A percentile compares a stretch with the other conserved stretches of the same genome.
These are phyloP conservation scores for Corella eumyota DNA, from an alignment of 23 tunicate genomes.

Conservation along the genomic window DNA sequence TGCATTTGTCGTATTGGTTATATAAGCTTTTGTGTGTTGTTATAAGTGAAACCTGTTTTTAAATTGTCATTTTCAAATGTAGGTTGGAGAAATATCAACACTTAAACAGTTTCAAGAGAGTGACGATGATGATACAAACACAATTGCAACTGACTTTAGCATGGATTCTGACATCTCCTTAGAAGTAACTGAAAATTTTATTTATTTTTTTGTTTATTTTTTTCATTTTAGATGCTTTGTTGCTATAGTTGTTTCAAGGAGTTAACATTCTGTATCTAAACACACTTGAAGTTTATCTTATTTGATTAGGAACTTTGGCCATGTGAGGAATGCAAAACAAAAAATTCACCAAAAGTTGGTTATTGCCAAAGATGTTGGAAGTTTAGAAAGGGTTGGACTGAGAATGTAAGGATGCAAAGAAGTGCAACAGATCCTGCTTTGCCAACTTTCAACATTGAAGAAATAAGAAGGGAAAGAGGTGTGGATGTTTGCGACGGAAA, in stretches of 20 bases:
- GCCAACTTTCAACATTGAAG: neutral
- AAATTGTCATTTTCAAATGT: no score
- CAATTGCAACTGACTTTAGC: no score
- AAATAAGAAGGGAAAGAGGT: neutral
- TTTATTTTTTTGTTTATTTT: neutral
- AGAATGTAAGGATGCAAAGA: neutral
- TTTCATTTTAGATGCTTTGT: neutral
- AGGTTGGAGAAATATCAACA: no score
- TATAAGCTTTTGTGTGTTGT: no score
- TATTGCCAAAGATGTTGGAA: slow-evolving; percentile 82
- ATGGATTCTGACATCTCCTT: slow-evolving; percentile 54
- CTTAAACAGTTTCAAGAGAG: no score
- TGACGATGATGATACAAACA: no score
- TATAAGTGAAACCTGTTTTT: no score
- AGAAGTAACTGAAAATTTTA: slow-evolving; percentile 44
- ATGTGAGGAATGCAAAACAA: slow-evolving; percentile 49
- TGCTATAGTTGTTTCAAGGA: neutral
- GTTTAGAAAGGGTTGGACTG: slow-evolving; percentile 54
- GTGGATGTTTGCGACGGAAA: slow-evolving; percentile 21
- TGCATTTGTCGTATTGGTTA: no score
- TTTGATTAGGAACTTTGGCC: slow-evolving; percentile 48
- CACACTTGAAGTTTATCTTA: neutral
- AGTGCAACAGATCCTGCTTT: slow-evolving; percentile 22
- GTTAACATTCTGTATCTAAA: no score
- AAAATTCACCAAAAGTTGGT: slow-evolving; percentile 55